Conservation (phyloP, 2,888 invertebrate species). For the Conchocele bisecta region DNA sequence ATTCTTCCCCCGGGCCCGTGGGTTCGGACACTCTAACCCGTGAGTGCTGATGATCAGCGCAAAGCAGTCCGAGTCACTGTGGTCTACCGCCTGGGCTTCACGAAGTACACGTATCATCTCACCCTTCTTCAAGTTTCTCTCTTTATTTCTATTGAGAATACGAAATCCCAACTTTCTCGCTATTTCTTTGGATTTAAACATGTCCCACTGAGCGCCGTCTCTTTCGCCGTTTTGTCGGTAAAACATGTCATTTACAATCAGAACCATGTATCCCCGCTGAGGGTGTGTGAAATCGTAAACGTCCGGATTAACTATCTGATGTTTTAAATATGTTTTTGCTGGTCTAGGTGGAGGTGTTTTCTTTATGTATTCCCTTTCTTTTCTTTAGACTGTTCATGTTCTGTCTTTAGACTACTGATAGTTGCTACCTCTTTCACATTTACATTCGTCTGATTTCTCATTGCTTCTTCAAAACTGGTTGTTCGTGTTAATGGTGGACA, state of each 20-base stretch:
- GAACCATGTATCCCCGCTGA: slow-evolving; percentile 40
- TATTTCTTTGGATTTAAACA: slow-evolving; percentile 38
- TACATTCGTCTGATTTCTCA: too few species aligned
- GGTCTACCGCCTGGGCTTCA: slow-evolving; percentile 23
- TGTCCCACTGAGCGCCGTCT: slow-evolving; percentile 46
- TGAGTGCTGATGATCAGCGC: slow-evolving; percentile 51
- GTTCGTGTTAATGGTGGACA: too few species aligned
- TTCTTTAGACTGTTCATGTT: too few species aligned
- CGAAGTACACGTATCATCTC: slow-evolving; percentile 34
- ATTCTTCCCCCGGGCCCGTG: slow-evolving; percentile 13
- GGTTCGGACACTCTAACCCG: slow-evolving; percentile 38
- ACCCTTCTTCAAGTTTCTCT: slow-evolving; percentile 31
- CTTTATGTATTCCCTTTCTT: too few species aligned
- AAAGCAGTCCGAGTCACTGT: slow-evolving; percentile 48
- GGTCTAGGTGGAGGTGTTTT: too few species aligned
- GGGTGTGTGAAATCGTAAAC: slow-evolving; percentile 46
- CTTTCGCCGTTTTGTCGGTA: slow-evolving; percentile 15
- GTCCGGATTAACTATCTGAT: too few species aligned
- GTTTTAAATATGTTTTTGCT: too few species aligned
- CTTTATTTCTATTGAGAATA: slow-evolving; percentile 22
- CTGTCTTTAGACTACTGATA: too few species aligned
- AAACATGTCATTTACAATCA: slow-evolving; percentile 50
- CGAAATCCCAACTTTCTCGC: slow-evolving; percentile 46
- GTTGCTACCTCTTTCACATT: too few species aligned
- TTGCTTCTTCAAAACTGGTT: too few species aligned